phyloP scores from a whole-genome alignment of 2,797 vertebrate species.

The Enteromius unitaeniatus region DNA sequence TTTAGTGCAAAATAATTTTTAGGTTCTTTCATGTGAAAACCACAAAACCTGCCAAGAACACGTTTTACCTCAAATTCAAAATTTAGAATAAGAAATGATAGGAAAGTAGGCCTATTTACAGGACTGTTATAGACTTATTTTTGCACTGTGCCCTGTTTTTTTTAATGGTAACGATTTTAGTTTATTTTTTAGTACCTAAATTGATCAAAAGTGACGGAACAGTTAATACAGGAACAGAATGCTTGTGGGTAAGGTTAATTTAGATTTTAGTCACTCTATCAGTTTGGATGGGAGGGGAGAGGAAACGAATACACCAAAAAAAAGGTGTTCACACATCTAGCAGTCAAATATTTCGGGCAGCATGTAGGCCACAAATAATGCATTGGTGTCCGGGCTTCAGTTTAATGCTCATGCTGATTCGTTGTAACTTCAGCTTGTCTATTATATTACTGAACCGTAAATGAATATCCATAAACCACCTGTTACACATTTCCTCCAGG shows the following conservation, averaged over 20 bases:
- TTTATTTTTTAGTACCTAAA: neutral
- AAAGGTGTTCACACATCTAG: neutral
- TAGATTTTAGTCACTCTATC: conserved; percentile 30
- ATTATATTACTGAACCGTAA: neutral
- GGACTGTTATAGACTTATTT: neutral
- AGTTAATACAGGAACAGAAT: neutral
- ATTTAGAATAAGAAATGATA: neutral
- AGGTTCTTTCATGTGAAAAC: neutral
- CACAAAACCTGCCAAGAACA: neutral
- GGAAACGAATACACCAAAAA: neutral
- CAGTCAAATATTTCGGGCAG: conserved; percentile 16
- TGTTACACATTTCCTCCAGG: conserved; percentile 9
- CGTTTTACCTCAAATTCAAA: neutral
- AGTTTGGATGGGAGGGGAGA: neutral
- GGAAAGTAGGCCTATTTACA: neutral
- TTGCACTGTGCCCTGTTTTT: neutral
- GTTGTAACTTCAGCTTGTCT: neutral
- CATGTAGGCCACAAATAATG: conserved; percentile 36
- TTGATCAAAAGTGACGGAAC: neutral
- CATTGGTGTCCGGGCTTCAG: conserved; percentile 30
- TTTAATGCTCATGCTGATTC: conserved; percentile 4
- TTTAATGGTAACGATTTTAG: neutral
- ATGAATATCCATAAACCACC: conserved; percentile 30
- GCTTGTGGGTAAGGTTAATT: neutral
- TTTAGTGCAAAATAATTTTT: neutral